These are phyloP conservation scores for Caprella mutica DNA, from an alignment of 2,888 invertebrate genomes.

Conservation along the genomic window DNA sequence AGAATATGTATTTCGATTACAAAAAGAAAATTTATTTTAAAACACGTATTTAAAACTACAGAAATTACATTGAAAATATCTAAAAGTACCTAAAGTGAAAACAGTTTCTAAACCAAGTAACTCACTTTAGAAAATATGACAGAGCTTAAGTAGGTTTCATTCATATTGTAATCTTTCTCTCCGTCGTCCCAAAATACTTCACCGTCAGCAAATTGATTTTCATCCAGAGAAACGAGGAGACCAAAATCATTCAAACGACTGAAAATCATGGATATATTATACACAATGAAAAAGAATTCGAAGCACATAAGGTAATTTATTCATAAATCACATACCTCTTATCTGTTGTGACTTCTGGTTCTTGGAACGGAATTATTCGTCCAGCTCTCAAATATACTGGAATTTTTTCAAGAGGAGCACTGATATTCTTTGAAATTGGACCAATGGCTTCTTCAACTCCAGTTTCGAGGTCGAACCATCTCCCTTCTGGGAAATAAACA, in stretches of 20 bases:
- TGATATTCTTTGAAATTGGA: constrained; percentile 11
- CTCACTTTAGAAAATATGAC: constrained; percentile 15
- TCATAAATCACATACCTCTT: no score
- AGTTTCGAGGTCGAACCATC: neutral
- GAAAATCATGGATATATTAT: no score
- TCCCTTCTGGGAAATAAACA: constrained; percentile 37
- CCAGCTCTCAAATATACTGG: constrained; percentile 39
- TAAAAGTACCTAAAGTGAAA: no score
- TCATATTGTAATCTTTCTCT: constrained; percentile 12
- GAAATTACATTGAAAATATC: no score
- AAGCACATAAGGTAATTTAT: no score
- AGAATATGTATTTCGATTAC: no score
- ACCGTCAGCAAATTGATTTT: constrained; percentile 17
- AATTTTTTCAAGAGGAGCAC: constrained; percentile 35
- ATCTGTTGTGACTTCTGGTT: constrained; percentile 36
- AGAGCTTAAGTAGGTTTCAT: constrained; percentile 10
- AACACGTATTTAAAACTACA: no score
- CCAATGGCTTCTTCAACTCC: constrained; percentile 16
- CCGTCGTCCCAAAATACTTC: constrained; percentile 34
- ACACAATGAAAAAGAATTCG: no score
- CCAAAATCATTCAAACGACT: constrained; percentile 31
- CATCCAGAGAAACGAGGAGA: constrained; percentile 34
- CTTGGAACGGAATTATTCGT: constrained; percentile 38
- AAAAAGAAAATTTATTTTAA: no score
- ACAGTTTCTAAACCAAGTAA: no score